A percentile compares a stretch with the other conserved stretches of the same genome.
phyloP scores from a whole-genome alignment of 2,797 vertebrate species.

The Fundulus diaphanus region DNA sequence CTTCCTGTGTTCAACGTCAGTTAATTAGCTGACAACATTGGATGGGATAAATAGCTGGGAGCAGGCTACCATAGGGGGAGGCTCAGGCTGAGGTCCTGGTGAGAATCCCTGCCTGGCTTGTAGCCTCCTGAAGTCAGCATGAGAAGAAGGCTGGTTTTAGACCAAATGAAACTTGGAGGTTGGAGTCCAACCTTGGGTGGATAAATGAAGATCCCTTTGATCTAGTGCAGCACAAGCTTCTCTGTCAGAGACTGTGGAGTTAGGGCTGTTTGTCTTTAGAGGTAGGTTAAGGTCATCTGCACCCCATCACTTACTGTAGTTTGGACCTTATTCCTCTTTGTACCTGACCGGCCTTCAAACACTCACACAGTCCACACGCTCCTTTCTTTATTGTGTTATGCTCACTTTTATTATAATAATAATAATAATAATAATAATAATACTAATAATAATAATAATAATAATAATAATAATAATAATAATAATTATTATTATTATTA shows the following conservation, averaged over 20 bases:
- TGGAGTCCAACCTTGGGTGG: slow-evolving; percentile 18
- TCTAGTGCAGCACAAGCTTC: slow-evolving; percentile 28
- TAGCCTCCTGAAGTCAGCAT: slow-evolving; percentile 35
- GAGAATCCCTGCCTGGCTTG: slow-evolving; percentile 45
- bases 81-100: slow-evolving; percentile 35
- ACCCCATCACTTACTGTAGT: slow-evolving; percentile 48
- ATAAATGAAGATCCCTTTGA: slow-evolving; percentile 47
- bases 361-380: neutral
- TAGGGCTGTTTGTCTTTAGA: slow-evolving; percentile 51
- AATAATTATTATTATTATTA: neutral
- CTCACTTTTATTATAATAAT: neutral
- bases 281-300: slow-evolving; percentile 52
- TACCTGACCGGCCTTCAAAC: neutral
- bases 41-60: slow-evolving; percentile 78
- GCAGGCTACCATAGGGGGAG: slow-evolving; percentile 40
- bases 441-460: too few relatives aligned
- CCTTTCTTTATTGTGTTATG: neutral
- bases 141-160: slow-evolving; percentile 30
- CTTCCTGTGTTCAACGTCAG: slow-evolving; percentile 78
- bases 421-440: too few relatives aligned
- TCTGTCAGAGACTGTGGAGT: slow-evolving; percentile 42
- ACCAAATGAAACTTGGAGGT: slow-evolving; percentile 41
- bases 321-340: slow-evolving; percentile 16
- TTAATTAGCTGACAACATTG: slow-evolving; percentile 82
- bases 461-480: too few relatives aligned